These are phyloP conservation scores for Spicauda simplicius DNA, from an alignment of 2,888 invertebrate genomes.

Conservation along the genomic window DNA sequence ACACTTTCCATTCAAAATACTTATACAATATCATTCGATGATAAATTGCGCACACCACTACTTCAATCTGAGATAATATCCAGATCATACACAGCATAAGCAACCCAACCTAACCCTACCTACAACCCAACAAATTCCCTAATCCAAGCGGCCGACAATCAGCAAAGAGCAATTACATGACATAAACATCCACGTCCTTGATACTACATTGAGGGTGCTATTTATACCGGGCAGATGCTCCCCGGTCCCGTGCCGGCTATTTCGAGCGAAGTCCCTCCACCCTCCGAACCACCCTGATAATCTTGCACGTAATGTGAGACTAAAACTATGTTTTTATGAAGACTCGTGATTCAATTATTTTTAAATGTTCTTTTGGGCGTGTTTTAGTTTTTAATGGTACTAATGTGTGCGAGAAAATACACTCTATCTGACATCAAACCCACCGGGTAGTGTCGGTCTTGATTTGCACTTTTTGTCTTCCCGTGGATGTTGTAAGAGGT, in stretches of 20 bases:
- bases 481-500: too few species aligned
- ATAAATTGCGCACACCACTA: too few species aligned
- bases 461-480: too few species aligned
- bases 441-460: too few species aligned
- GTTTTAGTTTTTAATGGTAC: too few species aligned
- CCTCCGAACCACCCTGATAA: conserved; percentile 47
- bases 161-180: conserved; percentile 42
- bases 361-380: not conserved
- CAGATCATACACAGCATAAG: too few species aligned
- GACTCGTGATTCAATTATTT: conserved; percentile 42
- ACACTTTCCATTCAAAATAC: too few species aligned
- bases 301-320: conserved; percentile 50
- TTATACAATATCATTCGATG: too few species aligned
- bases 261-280: conserved; percentile 63
- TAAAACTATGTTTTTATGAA: conserved; percentile 46
- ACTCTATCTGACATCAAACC: too few species aligned
- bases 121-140: not conserved
- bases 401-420: too few species aligned
- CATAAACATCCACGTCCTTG: conserved; percentile 78
- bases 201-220: conserved; percentile 82
- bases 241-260: conserved; percentile 75
- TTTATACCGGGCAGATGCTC: conserved; percentile 76
- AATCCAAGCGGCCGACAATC: conserved; percentile 6
- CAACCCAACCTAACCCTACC: too few species aligned
- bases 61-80: too few species aligned